Conservation (phyloP, 2,888 invertebrate genomes). For the Synergus gifuensis region DNA sequence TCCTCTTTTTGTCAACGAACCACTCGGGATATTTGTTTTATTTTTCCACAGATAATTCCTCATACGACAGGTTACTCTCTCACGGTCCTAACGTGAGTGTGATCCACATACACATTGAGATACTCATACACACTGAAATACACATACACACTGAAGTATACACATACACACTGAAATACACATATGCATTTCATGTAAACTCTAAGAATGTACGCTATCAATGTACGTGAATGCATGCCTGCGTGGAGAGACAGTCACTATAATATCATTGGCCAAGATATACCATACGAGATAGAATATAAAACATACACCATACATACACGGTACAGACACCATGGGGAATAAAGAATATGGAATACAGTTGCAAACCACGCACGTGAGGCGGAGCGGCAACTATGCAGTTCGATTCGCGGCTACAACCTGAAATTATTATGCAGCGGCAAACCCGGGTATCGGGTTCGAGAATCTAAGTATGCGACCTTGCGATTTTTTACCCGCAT, state of each 20-base stretch:
- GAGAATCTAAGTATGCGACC: slow-evolving; percentile 56
- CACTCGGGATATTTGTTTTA: slow-evolving; percentile 69
- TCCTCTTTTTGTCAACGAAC: slow-evolving; percentile 37
- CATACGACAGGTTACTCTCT: slow-evolving; percentile 73
- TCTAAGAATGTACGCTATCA: neutral
- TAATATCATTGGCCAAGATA: slow-evolving; percentile 20
- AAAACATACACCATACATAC: neutral
- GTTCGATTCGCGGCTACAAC: slow-evolving; percentile 29
- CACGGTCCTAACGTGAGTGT: slow-evolving; percentile 62
- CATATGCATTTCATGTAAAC: neutral
- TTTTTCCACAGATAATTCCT: slow-evolving; percentile 69
- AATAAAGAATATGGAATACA: slow-evolving; percentile 2
- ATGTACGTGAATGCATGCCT: slow-evolving; percentile 28
- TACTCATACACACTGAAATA: neutral
- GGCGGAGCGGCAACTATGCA: slow-evolving; percentile 27
- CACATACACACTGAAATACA: too few relatives aligned
- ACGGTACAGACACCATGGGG: neutral
- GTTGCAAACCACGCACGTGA: slow-evolving; percentile 25
- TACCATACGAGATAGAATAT: neutral
- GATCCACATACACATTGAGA: slow-evolving; percentile 35
- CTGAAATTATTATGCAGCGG: slow-evolving; percentile 33
- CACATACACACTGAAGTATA: neutral
- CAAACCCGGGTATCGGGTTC: slow-evolving; percentile 50
- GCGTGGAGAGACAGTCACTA: slow-evolving; percentile 26
- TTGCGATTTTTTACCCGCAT: slow-evolving; percentile 55